These are phyloP conservation scores for Arothron firmamentum DNA, from an alignment of 2,113 vertebrate species.

Conservation along the genomic window DNA sequence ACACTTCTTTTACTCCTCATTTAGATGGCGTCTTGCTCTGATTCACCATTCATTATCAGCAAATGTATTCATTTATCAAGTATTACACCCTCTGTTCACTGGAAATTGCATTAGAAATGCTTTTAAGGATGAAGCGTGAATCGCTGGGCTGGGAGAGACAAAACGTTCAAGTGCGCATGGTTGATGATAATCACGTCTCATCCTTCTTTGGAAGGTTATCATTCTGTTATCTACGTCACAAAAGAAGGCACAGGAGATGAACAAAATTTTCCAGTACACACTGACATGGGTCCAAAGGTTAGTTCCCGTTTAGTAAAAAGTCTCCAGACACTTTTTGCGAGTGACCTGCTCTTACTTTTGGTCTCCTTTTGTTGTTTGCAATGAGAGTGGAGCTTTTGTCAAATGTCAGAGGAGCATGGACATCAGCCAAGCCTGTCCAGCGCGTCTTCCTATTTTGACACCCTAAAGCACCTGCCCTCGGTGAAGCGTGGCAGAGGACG, in stretches of 20 bases:
- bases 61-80: constrained; percentile 8
- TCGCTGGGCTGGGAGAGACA: not conserved
- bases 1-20: constrained; percentile 50
- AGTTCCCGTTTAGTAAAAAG: constrained; percentile 56
- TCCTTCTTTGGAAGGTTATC: constrained; percentile 27
- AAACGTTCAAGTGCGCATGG: not conserved
- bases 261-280: constrained; percentile 60
- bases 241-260: constrained; percentile 58
- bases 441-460: constrained; percentile 77
- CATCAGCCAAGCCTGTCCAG: constrained; percentile 68
- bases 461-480: constrained; percentile 72
- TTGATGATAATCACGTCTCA: constrained; percentile 14
- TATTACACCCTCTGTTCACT: not conserved
- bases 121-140: too few relatives aligned
- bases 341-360: constrained; percentile 55
- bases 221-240: constrained; percentile 39
- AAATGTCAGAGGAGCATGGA: constrained; percentile 72
- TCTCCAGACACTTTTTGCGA: constrained; percentile 45
- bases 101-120: not conserved
- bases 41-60: constrained; percentile 20
- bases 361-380: constrained; percentile 47
- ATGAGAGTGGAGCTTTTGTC: constrained; percentile 70
- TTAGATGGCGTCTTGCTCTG: constrained; percentile 61
- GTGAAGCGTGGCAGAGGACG: constrained; percentile 63
- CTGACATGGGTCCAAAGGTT: constrained; percentile 60